These are phyloP conservation scores for Siniperca obscura DNA, from an alignment of 2,797 vertebrate genomes.

Conservation along the genomic window DNA sequence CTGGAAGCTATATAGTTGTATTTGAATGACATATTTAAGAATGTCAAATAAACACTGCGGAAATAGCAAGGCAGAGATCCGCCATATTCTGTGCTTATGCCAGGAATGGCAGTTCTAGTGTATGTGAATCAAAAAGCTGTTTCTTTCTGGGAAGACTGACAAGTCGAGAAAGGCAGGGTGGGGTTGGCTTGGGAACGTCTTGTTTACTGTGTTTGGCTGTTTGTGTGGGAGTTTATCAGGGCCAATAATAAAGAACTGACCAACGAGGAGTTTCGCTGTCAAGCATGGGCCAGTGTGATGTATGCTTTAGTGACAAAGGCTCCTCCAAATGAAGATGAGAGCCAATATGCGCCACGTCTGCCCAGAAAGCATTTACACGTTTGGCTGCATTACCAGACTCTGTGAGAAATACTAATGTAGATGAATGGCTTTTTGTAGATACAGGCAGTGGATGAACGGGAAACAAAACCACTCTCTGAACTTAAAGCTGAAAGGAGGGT, in stretches of 20 bases:
- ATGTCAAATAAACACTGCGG: conserved; percentile 42
- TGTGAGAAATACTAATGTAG: conserved; percentile 56
- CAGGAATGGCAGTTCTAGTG: conserved; percentile 23
- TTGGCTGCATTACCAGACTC: conserved; percentile 52
- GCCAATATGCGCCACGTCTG: conserved; percentile 37
- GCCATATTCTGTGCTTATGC: neutral
- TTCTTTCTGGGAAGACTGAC: conserved; percentile 29
- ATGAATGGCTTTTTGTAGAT: conserved; percentile 49
- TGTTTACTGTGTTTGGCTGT: conserved; percentile 46
- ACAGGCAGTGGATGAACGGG: conserved; percentile 12
- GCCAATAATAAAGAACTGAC: conserved; percentile 58
- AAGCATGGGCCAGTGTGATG: conserved; percentile 46
- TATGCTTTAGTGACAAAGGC: conserved; percentile 55
- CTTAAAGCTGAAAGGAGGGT: neutral
- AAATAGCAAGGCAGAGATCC: conserved; percentile 36
- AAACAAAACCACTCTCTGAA: conserved; percentile 29
- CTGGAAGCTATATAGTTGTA: conserved; percentile 24
- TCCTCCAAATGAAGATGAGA: conserved; percentile 62
- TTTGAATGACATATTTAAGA: conserved; percentile 43
- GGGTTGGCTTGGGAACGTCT: conserved; percentile 24
- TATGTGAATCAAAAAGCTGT: conserved; percentile 24
- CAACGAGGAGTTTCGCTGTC: conserved; percentile 52
- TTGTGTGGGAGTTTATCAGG: conserved; percentile 47
- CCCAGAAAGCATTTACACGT: conserved; percentile 65
- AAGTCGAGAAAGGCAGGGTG: conserved; percentile 16